These are phyloP conservation scores for Drosophila punjabiensis DNA, from an alignment of 1,140 invertebrate genomes.

Conservation along the genomic window DNA sequence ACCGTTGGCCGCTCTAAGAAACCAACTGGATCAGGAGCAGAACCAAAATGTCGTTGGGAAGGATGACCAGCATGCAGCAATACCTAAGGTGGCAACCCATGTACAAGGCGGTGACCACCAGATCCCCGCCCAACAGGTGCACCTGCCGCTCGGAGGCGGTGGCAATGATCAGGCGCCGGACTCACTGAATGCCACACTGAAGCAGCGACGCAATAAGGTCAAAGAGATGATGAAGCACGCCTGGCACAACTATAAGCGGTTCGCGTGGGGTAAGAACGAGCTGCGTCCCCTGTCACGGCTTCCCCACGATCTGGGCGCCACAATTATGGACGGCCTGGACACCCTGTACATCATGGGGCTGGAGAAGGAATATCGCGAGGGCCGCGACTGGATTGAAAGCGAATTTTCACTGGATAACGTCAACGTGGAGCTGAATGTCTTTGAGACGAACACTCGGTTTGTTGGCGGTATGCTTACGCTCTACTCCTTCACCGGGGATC, in stretches of 20 bases:
- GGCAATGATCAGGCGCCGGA: conserved; percentile 43
- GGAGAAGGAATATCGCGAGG: conserved; percentile 96
- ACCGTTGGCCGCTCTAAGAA: conserved; percentile 30
- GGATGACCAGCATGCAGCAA: conserved; percentile 41
- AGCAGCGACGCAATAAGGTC: conserved; percentile 65
- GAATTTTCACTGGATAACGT: conserved; percentile 94
- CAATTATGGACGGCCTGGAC: conserved; percentile 98
- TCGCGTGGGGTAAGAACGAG: conserved; percentile 99
- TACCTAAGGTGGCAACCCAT: conserved; percentile 46
- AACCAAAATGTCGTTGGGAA: conserved; percentile 9
- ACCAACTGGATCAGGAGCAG: conserved; percentile 15
- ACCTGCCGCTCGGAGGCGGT: conserved; percentile 55
- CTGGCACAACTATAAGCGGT: conserved; percentile 97
- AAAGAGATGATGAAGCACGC: conserved; percentile 90
- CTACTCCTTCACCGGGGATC: conserved; percentile 97
- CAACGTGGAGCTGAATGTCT: conserved; percentile 96
- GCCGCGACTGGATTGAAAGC: conserved; percentile 96
- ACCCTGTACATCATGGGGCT: conserved; percentile 99
- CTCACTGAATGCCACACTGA: conserved; percentile 31
- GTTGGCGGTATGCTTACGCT: conserved; percentile 97
- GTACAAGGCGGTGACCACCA: conserved; percentile 17
- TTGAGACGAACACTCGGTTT: conserved; percentile 99
- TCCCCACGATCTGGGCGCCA: conserved; percentile 95
- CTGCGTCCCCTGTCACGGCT: conserved; percentile 95
- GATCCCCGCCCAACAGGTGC: conserved; percentile 21